Percentiles rank a stretch among this genome's conserved stretches.
phyloP scores from a whole-genome alignment of 2,888 invertebrate species.

The Chloromyia formosa region DNA sequence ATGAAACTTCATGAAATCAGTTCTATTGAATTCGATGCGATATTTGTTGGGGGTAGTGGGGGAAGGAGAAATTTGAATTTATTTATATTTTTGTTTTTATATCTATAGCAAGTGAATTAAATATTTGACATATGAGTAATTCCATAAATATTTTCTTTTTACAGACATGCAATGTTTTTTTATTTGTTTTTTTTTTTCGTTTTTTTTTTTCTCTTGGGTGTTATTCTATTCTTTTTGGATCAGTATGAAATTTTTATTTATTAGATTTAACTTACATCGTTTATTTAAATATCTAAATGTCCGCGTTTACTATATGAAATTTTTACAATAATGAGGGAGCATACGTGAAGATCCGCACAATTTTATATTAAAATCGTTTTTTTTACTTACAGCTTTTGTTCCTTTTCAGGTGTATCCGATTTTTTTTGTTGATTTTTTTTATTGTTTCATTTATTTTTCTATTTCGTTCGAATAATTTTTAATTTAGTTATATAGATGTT shows the following conservation, averaged over 20 bases:
- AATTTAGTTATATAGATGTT: conserved; percentile 34
- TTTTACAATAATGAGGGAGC: conserved; percentile 11
- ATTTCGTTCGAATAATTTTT: conserved; percentile 35
- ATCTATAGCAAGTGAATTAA: conserved; percentile 28
- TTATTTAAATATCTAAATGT: conserved; percentile 32
- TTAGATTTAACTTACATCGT: too few relatives aligned
- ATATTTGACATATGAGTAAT: conserved; percentile 25
- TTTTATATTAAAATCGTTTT: conserved; percentile 20
- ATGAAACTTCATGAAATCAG: background rate
- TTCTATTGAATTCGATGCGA: background rate
- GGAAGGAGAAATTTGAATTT: background rate
- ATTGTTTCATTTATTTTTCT: conserved; percentile 11
- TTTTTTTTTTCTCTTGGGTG: too few relatives aligned
- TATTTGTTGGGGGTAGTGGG: background rate
- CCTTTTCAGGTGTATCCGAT: background rate
- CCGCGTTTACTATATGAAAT: conserved; percentile 2
- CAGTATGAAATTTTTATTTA: conserved; percentile 32
- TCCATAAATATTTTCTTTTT: conserved; percentile 22
- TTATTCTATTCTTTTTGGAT: too few relatives aligned
- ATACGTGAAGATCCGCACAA: background rate
- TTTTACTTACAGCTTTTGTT: background rate
- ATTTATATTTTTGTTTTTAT: too few relatives aligned
- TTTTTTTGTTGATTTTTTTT: conserved; percentile 15
- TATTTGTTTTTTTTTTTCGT: conserved; percentile 33
- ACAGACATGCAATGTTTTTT: conserved; percentile 30